Base-by-base conservation (phyloP, 2,888 invertebrate genomes). In the Zeuzera pyrina region DNA sequence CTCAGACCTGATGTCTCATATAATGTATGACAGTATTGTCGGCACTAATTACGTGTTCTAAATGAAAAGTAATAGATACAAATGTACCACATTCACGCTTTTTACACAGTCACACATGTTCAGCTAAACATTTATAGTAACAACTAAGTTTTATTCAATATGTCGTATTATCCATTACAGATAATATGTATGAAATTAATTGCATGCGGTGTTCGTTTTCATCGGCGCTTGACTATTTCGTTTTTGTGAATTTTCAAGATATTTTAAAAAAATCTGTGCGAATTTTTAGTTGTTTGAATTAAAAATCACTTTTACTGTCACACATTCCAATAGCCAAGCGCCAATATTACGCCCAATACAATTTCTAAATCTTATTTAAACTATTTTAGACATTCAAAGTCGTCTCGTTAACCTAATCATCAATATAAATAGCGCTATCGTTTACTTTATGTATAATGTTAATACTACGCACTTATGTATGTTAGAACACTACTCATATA, bases 91-190 rank as follows among this genome's bases (percentile, higher is more conserved):
- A 83, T 74, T 76, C 83, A 79, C 65, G 45, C 81, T 38, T 63
- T 71, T 66, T 71, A 63, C 68, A 76, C 79, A 79, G 40, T 59
- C 83, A 77, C 73, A 70, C 79, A 64, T 61, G 56, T 62, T 72
- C 79, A 68, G 70, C 83, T 83, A 83, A 79, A 83, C 81, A 83
- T 81, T 81, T 81, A 83, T 77, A 65, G 60, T 83, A 83, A 81
- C 79, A 77, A 72, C 83, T 83, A 83, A 69, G 58, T 68, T 67
- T 70, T 67, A 70, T 63, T 65, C 55, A 67, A 71, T 73, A 77
- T 61, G 57, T 66, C 59, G 51, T 52, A 67, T 71, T 69, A 76
- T 61, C 73, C 62, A 51, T 69, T 72, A 69, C 66, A 71, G 77
- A 73, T 71, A 76, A 73, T 64, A 70, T 67, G 51, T 57, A 55